Percentiles rank a stretch among this genome's conserved stretches.
Evolutionary conservation across 2,797 vertebrate species (phyloP).

Genomic region (Cirrhinus molitorella): DNA sequence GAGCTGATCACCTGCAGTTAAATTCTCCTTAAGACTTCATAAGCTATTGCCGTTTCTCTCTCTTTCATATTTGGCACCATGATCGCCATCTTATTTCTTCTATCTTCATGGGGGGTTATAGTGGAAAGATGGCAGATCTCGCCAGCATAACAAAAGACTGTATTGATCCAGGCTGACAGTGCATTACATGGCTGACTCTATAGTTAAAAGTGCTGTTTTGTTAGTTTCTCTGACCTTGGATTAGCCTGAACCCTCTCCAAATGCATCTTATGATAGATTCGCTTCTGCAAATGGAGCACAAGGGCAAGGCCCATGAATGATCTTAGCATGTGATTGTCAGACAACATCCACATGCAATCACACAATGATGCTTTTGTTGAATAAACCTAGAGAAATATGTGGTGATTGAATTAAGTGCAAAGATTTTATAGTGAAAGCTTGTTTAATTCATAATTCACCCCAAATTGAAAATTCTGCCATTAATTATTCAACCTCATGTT

Average conservation of each 20-base stretch:
- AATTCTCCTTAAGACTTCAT: constrained; percentile 14
- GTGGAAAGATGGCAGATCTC: constrained; percentile 36
- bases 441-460: not conserved
- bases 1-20: constrained; percentile 22
- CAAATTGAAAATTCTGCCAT: not conserved
- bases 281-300: not conserved
- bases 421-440: not conserved
- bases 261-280: constrained; percentile 7
- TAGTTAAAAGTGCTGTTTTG: constrained; percentile 11
- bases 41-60: not conserved
- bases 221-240: constrained; percentile 50
- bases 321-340: constrained; percentile 3
- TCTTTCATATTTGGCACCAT: constrained; percentile 30
- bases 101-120: not conserved
- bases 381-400: not conserved
- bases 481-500: no score
- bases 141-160: constrained; percentile 66
- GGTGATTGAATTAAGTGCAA: not conserved
- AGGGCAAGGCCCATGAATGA: not conserved
- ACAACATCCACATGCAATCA: constrained; percentile 1
- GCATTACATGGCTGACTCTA: constrained; percentile 20
- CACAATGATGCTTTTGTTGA: not conserved
- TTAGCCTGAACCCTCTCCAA: constrained; percentile 24
- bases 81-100: not conserved
- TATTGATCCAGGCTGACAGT: constrained; percentile 57